Base-by-base conservation (phyloP, 2,113 vertebrate genomes). In the Oryzias curvinotus region DNA sequence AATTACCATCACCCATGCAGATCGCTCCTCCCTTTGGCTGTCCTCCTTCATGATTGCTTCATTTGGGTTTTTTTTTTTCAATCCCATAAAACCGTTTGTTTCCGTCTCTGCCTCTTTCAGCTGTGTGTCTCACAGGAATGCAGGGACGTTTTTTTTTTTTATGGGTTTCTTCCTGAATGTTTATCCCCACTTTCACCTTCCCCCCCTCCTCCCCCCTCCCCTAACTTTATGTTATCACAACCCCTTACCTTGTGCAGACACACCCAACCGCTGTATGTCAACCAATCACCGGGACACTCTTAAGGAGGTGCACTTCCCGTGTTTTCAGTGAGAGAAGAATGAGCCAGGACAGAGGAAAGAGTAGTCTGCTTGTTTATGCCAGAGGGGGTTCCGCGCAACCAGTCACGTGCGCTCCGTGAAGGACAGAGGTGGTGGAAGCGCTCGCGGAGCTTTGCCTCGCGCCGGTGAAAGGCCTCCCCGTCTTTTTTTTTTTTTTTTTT, bases 251-350 rank as follows among this genome's bases (percentile, higher is more conserved):
- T 86, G 18, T 36, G 54, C 61, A 73, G 87, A 89, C 91, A 92
- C 92, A 92, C 91, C 91, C 88, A 45, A 59, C 53, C 55, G 30
- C 45, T 79, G 36, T 54, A 14, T 48, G 36, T 78, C 68, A 72
- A 67, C 92, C 92, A 92, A 92, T 92, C 84, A 68, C 56, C 69
- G 69, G 70, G 68, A 79, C 64, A 68, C 65, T 64, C 71, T 65
- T 13, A 65, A 85, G 75, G 87, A 87, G 76, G 78, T 85, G 68
- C 46, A 88, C 85, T 92, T 93, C 91, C 91, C 92, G 88, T 85
- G 75, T 85, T 85, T 36, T 36, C 69, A 30, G 45, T 23, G 66
- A 81, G 65, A 83, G 61, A 83, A 67, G 62, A 87, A 73, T 74
- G 65, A 65, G 57, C 61, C 61, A 81, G 65, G 52, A 75, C 57